Evolutionary conservation across 2,113 vertebrate genomes (phyloP).

Genomic region (Syrrhaptes paradoxus): DNA sequence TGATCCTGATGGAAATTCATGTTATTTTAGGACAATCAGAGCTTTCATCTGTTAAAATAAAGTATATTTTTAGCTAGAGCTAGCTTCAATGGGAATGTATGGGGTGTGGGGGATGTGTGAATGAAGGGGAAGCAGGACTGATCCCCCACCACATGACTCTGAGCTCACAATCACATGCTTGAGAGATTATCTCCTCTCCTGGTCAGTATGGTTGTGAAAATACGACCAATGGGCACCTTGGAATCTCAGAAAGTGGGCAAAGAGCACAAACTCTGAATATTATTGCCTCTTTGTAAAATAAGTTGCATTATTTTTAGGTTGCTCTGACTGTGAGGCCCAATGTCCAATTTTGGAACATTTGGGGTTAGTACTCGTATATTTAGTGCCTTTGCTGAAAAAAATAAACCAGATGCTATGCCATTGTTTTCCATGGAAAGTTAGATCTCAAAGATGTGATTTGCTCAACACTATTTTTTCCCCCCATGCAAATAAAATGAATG

Average conservation of each 20-base stretch:
- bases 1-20: slow-evolving; percentile 63
- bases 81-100: neutral
- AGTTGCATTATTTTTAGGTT: neutral
- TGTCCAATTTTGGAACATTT: neutral
- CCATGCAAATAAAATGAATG: slow-evolving; percentile 17
- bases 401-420: neutral
- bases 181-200: neutral
- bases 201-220: neutral
- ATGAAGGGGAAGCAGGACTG: slow-evolving; percentile 1
- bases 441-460: neutral
- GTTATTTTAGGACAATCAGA: slow-evolving; percentile 66
- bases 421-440: slow-evolving; percentile 11
- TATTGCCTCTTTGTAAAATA: neutral
- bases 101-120: neutral
- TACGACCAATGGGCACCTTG: neutral
- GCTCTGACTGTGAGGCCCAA: neutral
- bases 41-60: slow-evolving; percentile 58
- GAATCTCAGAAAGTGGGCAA: neutral
- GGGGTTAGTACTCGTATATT: neutral
- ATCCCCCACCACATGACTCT: slow-evolving; percentile 5
- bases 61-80: slow-evolving; percentile 63
- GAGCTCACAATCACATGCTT: neutral
- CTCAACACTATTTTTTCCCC: neutral
- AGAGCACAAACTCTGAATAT: neutral
- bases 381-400: neutral